These are phyloP conservation scores for Micronisus gabar DNA, from an alignment of 2,113 vertebrate species.

Conservation along the genomic window DNA sequence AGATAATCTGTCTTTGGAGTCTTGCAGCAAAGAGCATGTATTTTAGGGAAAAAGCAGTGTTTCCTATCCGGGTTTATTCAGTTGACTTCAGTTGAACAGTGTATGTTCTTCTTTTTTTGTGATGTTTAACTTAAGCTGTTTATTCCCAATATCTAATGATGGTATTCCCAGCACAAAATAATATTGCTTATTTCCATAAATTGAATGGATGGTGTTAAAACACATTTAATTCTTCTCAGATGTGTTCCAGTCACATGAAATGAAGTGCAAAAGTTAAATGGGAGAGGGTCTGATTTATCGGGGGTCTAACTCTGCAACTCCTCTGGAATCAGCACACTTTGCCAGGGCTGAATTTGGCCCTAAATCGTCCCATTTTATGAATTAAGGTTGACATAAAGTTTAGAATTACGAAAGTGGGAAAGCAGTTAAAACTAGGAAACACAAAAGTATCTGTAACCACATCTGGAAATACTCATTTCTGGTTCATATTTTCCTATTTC, in stretches of 20 bases:
- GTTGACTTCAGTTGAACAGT: not conserved
- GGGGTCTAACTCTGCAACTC: not conserved
- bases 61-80: not conserved
- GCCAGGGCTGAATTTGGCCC: not conserved
- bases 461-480: slow-evolving; percentile 59
- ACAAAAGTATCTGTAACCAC: slow-evolving; percentile 1
- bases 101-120: not conserved
- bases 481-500: slow-evolving; percentile 56
- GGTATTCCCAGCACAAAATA: not conserved
- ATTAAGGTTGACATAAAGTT: slow-evolving; percentile 37
- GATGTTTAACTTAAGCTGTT: not conserved
- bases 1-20: not conserved
- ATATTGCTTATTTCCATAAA: not conserved
- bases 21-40: not conserved
- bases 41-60: not conserved
- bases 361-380: not conserved
- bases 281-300: not conserved
- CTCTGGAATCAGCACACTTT: not conserved
- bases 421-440: slow-evolving; percentile 3
- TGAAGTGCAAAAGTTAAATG: not conserved
- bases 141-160: not conserved
- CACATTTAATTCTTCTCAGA: not conserved
- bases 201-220: not conserved
- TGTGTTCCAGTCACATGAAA: not conserved
- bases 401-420: slow-evolving; percentile 1